phyloP scores from a whole-genome alignment of 92 coral and sea anemone genomes.

The Siderastrea radians region DNA sequence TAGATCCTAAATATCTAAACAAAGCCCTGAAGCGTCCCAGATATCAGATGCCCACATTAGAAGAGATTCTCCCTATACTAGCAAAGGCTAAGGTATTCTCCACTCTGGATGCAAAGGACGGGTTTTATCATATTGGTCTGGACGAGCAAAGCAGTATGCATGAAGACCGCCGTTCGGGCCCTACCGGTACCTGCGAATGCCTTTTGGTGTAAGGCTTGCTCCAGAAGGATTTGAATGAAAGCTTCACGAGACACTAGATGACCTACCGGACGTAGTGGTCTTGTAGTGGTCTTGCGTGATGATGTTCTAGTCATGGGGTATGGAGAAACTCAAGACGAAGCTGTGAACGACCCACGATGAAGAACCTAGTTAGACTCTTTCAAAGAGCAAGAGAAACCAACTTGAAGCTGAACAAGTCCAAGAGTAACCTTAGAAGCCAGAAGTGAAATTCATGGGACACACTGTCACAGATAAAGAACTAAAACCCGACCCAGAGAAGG shows the following conservation, averaged over 20 bases:
- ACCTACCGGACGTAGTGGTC: slow-evolving; percentile 42
- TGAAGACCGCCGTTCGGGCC: slow-evolving; percentile 56
- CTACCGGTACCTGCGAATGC: slow-evolving; percentile 62
- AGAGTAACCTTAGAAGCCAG: slow-evolving; percentile 32
- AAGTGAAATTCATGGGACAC: slow-evolving; percentile 46
- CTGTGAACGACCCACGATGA: slow-evolving; percentile 29
- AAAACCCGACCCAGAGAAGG: slow-evolving; percentile 23
- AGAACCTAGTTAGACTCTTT: slow-evolving; percentile 27
- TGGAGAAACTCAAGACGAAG: slow-evolving; percentile 55
- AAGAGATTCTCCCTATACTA: slow-evolving; percentile 54
- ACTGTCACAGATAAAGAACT: slow-evolving; percentile 18
- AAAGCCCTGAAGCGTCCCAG: slow-evolving; percentile 51
- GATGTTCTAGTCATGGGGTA: slow-evolving; percentile 7
- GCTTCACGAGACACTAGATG: slow-evolving; percentile 62
- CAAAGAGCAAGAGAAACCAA: slow-evolving; percentile 53
- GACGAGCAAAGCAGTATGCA: slow-evolving; percentile 28
- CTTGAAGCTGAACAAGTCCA: slow-evolving; percentile 67
- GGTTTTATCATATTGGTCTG: slow-evolving; percentile 26
- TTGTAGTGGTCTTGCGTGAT: slow-evolving; percentile 29
- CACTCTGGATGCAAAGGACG: slow-evolving; percentile 59
- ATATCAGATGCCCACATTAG: slow-evolving; percentile 63
- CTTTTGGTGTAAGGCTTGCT: slow-evolving; percentile 63
- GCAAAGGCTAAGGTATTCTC: slow-evolving; percentile 59
- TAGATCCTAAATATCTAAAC: slow-evolving; percentile 62
- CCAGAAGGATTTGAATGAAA: slow-evolving; percentile 62